phyloP scores from a whole-genome alignment of 2,888 invertebrate genomes.

The Koerneria pararmatus region DNA sequence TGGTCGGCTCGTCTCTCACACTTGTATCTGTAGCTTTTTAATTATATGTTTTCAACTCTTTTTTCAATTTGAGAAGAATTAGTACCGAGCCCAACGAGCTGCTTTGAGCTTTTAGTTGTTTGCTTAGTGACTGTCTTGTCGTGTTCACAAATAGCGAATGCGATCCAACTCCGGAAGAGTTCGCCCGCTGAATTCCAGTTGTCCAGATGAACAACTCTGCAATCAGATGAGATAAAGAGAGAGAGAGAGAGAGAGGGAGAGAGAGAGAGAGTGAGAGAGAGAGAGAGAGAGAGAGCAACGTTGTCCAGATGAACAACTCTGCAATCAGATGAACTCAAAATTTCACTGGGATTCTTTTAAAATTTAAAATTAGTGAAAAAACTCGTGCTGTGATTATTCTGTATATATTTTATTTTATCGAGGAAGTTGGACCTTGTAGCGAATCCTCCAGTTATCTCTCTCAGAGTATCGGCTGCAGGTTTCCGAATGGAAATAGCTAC shows the following conservation, averaged over 20 bases:
- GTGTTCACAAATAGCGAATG: conserved; percentile 49
- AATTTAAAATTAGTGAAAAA: no score
- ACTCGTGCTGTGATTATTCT: no score
- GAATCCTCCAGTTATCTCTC: conserved; percentile 35
- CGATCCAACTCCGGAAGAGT: conserved; percentile 48
- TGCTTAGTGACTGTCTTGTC: conserved; percentile 35
- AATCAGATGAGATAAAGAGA: no score
- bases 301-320: conserved; percentile 53
- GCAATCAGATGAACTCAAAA: no score
- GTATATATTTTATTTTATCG: no score
- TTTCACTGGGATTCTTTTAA: no score
- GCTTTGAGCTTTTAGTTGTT: conserved; percentile 32
- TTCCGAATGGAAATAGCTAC: conserved; percentile 45
- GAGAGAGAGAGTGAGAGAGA: no score
- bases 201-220: conserved; percentile 51
- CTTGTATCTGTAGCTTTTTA: no score
- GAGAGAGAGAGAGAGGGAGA: no score
- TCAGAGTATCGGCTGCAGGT: conserved; percentile 40
- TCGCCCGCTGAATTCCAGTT: conserved; percentile 47
- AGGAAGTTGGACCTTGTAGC: conserved; percentile 39
- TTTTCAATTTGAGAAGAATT: conserved; percentile 1
- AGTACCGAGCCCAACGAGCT: background rate
- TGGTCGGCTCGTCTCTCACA: conserved; percentile 39
- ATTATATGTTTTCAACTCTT: conserved; percentile 17
- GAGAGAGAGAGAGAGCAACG: no score